A percentile compares a stretch with the other conserved stretches of the same genome.
Conservation (phyloP, 1,140 invertebrate species). For the Panagrolaimus sp. region DNA sequence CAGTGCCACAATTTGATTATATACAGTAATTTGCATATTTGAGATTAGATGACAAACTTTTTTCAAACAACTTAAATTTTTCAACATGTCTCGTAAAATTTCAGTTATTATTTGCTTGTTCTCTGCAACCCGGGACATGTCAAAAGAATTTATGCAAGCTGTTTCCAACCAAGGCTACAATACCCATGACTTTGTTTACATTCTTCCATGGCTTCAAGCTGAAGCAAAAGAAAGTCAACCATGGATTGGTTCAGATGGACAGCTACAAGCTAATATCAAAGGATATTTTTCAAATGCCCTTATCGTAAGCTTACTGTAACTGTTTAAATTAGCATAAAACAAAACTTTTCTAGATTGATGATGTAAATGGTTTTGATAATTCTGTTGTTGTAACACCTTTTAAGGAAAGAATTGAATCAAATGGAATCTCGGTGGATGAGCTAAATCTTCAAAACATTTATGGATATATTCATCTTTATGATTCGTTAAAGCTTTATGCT, state of each 20-base stretch:
- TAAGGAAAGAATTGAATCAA: slow-evolving; percentile 42
- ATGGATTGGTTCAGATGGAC: slow-evolving; percentile 47
- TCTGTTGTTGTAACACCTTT: slow-evolving; percentile 45
- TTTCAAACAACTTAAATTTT: too few relatives aligned
- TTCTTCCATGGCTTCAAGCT: slow-evolving; percentile 53
- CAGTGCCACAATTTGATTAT: too few relatives aligned
- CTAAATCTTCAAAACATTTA: slow-evolving; percentile 42
- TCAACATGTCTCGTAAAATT: too few relatives aligned
- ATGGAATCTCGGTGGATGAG: slow-evolving; percentile 35
- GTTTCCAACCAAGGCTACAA: slow-evolving; percentile 34
- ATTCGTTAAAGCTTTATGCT: slow-evolving; percentile 49
- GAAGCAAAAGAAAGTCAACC: slow-evolving; percentile 48
- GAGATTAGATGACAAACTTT: too few relatives aligned
- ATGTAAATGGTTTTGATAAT: slow-evolving; percentile 53
- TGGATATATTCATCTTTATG: slow-evolving; percentile 52
- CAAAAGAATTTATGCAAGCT: slow-evolving; percentile 50
- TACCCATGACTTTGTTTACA: slow-evolving; percentile 50
- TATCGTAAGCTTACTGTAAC: slow-evolving; percentile 34
- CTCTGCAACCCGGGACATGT: slow-evolving; percentile 46
- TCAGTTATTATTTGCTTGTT: slow-evolving; percentile 51
- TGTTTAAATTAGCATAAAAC: too few relatives aligned
- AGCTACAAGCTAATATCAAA: slow-evolving; percentile 45
- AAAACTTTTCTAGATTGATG: slow-evolving; percentile 43
- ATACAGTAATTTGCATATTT: too few relatives aligned
- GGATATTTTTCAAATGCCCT: slow-evolving; percentile 45